Percentiles rank a stretch among this genome's conserved stretches.
These are phyloP conservation scores for Cantharis lateralis DNA, from an alignment of 2,888 invertebrate species.

Conservation along the genomic window DNA sequence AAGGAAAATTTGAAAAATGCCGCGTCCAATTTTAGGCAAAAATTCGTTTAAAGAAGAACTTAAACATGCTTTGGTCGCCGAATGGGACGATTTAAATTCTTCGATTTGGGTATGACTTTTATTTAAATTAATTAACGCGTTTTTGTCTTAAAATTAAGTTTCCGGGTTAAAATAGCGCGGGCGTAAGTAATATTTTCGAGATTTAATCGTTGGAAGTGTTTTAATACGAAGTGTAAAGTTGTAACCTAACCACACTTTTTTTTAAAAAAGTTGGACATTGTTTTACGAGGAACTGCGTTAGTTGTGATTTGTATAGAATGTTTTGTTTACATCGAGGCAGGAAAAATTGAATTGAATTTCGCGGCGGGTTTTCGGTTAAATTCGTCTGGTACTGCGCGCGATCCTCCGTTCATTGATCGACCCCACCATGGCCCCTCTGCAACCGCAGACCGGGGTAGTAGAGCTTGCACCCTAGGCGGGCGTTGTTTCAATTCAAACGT, in stretches of 20 bases:
- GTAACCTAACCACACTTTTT: conserved; percentile 2
- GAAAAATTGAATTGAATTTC: conserved; percentile 24
- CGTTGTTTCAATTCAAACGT: conserved; percentile 45
- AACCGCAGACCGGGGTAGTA: conserved; percentile 46
- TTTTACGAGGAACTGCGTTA: conserved; percentile 1
- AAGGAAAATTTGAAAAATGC: conserved; percentile 25
- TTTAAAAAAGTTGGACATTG: background rate
- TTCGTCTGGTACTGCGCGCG: conserved; percentile 39
- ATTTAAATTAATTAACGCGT: background rate
- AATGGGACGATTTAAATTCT: conserved; percentile 46
- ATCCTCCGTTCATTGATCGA: conserved; percentile 52
- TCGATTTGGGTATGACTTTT: conserved; percentile 49
- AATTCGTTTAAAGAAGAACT: conserved; percentile 36
- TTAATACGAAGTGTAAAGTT: background rate
- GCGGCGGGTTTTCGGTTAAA: conserved; percentile 29
- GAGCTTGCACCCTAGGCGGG: conserved; percentile 50
- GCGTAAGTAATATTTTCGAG: background rate
- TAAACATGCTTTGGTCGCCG: conserved; percentile 43
- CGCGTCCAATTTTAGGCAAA: conserved; percentile 1
- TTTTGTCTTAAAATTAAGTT: background rate
- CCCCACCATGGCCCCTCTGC: conserved; percentile 48
- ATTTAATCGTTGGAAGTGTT: background rate
- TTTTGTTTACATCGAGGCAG: conserved; percentile 1
- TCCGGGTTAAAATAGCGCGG: background rate
- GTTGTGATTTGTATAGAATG: background rate